phyloP scores from a whole-genome alignment of 2,113 vertebrate genomes.

The Aepyceros melampus region DNA sequence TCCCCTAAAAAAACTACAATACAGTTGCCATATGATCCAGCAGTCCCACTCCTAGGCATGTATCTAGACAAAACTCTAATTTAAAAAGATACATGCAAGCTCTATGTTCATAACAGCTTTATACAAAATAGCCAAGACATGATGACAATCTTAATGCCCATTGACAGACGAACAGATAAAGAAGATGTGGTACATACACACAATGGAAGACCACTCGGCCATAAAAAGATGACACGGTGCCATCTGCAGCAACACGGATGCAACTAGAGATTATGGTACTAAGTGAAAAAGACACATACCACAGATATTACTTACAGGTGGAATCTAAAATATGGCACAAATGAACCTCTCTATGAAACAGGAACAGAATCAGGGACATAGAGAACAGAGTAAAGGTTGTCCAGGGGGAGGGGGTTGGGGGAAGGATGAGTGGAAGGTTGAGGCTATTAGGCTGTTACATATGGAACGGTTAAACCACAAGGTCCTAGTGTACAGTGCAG shows the following conservation, averaged over 20 bases:
- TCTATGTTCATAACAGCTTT: not conserved
- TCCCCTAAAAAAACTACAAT: not conserved
- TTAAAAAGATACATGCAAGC: not conserved
- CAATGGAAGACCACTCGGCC: not conserved
- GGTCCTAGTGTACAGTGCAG: not conserved
- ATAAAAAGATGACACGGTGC: not conserved
- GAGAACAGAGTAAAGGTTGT: not conserved
- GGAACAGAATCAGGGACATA: not conserved
- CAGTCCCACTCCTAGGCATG: not conserved
- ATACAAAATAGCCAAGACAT: not conserved
- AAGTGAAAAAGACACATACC: not conserved
- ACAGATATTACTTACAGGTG: not conserved
- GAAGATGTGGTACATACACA: not conserved
- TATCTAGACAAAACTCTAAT: not conserved
- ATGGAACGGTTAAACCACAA: not conserved
- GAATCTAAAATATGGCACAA: not conserved
- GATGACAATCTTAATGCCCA: not conserved
- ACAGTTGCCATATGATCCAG: not conserved
- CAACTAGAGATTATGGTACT: not conserved
- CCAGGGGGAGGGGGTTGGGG: not conserved
- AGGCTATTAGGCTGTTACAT: not conserved
- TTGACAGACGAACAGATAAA: not conserved
- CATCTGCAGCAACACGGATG: not conserved
- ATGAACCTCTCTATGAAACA: not conserved
- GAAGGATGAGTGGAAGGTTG: not conserved